A percentile compares a stretch with the other conserved stretches of the same genome.
Conservation (phyloP, 2,888 invertebrate genomes). For the Clanis bilineata region DNA sequence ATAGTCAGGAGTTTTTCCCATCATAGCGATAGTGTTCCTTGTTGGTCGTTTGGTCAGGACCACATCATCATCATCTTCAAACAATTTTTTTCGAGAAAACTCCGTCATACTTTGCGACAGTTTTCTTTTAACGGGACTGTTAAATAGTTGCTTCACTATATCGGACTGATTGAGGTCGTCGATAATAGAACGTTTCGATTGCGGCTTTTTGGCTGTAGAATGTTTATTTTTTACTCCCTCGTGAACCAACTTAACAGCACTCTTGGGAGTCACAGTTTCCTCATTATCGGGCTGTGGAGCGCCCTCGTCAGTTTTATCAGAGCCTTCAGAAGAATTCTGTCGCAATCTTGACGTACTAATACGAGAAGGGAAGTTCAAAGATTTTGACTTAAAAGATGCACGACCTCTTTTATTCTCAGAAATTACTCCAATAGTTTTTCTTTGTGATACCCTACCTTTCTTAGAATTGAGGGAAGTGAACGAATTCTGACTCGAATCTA, state of each 20-base stretch:
- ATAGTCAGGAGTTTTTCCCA: conserved; percentile 37
- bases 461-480: conserved; percentile 28
- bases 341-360: conserved; percentile 37
- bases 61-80: conserved; percentile 50
- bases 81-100: conserved; percentile 54
- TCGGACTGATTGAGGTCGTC: conserved; percentile 69
- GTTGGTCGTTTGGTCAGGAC: conserved; percentile 31
- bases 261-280: conserved; percentile 63
- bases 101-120: conserved; percentile 76
- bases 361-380: conserved; percentile 36
- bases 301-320: conserved; percentile 34
- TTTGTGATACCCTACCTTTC: conserved; percentile 30
- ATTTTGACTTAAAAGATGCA: conserved; percentile 41
- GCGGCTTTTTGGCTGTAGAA: conserved; percentile 75
- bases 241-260: conserved; percentile 53
- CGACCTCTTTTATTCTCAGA: conserved; percentile 34
- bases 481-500: conserved; percentile 52
- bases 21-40: conserved; percentile 43
- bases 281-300: conserved; percentile 34
- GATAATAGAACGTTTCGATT: conserved; percentile 70
- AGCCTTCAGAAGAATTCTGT: conserved; percentile 36
- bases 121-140: conserved; percentile 74
- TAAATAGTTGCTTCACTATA: conserved; percentile 70
- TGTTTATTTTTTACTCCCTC: conserved; percentile 73
- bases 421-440: conserved; percentile 51